Evolutionary conservation across 1,140 invertebrate genomes (phyloP), one percentile per base, ranked within the genome.

Genomic region (Camponotus floridanus): DNA sequence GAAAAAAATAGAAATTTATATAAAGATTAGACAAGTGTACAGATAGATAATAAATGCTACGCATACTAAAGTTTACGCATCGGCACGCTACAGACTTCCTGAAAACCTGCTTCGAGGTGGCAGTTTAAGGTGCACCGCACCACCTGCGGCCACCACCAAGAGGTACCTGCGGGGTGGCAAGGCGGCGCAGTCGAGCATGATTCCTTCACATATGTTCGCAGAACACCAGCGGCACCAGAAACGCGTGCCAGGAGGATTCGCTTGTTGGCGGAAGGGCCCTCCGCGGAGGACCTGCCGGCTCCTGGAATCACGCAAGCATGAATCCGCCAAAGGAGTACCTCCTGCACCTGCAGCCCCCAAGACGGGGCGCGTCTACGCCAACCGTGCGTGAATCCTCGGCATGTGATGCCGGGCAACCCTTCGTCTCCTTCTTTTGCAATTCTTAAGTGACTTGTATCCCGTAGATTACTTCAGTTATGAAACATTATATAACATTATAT

Each of bases 261-360:
- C 57, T 51, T 42, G 64, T 3, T 39, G 76, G 33, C n/a, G 81
- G 48, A 36, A 1, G 11, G 48, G 74, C 48, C 67, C 68, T 87
- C 59, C 65, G 71, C 80, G 88, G 85, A 93, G 86, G 90, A 93
- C 91, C 91, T 93, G 90, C 90, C 81, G 68, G 62, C 57, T 83
- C 86, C 86, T 88, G 87, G 92, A 93, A 92, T 93, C 94, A 94
- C 87, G 92, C 94, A 94, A 94, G 88, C 94, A 94, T 94, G 93
- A 94, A 92, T 94, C 93, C 94, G 93, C 91, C 81, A 76, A 92
- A 92, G 87, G 88, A 91, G 68, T 87, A 91, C 91, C 91, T 90
- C 86, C 80, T 91, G 90, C 94, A 95, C 94, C 94, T 95, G 94
- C 94, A 93, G 92, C 94, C 94, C 94, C 94, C 94, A 95, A 95